Evolutionary conservation across 2,113 vertebrate species (phyloP).

Genomic region (Gnathonemus longibarbis): DNA sequence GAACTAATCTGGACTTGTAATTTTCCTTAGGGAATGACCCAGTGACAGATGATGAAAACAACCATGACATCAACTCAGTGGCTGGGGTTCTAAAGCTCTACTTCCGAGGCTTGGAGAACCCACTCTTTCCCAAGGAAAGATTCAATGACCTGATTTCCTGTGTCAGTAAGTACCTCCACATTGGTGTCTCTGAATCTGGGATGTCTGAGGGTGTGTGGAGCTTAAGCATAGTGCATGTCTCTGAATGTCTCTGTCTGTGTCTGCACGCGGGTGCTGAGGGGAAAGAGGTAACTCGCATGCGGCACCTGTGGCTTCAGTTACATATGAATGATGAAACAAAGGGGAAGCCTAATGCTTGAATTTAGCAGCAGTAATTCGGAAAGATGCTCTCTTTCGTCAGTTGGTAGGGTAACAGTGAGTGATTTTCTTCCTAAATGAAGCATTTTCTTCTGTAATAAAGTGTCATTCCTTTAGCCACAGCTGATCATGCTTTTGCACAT

Average conservation of each 20-base stretch:
- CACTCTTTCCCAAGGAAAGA: constrained; percentile 94
- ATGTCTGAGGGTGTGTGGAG: not conserved
- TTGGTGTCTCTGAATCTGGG: not conserved
- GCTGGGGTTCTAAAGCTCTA: constrained; percentile 95
- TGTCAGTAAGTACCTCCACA: constrained; percentile 75
- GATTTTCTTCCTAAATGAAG: not conserved
- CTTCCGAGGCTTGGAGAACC: constrained; percentile 94
- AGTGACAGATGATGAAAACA: constrained; percentile 91
- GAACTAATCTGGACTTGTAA: not conserved
- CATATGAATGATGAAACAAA: not conserved
- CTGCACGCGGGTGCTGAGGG: not conserved
- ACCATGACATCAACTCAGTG: constrained; percentile 97
- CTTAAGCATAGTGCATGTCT: not conserved
- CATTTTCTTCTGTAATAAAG: not conserved
- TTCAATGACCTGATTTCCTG: constrained; percentile 97
- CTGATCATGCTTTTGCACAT: not conserved
- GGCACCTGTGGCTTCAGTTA: not conserved
- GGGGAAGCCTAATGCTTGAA: not conserved
- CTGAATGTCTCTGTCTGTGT: not conserved
- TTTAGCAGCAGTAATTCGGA: not conserved
- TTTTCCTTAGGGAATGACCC: constrained; percentile 84
- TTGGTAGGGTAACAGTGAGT: not conserved
- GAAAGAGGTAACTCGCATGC: not conserved
- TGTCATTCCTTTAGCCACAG: not conserved
- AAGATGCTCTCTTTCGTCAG: not conserved